Evolutionary conservation across 2,113 vertebrate genomes (phyloP).

Genomic region (Scophthalmus maximus): DNA sequence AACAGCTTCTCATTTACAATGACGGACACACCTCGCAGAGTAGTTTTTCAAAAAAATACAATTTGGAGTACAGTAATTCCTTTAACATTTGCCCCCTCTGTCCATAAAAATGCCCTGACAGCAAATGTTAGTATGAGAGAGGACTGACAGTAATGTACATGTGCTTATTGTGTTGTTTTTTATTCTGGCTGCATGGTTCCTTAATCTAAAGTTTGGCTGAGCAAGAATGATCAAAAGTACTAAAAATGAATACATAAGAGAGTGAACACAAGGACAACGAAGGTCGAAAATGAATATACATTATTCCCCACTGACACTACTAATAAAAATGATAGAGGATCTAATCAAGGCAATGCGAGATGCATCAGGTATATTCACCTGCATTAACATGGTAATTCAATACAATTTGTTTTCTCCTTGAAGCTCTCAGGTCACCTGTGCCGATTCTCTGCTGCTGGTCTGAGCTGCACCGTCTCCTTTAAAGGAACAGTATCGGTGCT

Average conservation of each 20-base stretch:
- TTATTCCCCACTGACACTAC: background rate
- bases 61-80: no score
- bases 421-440: slow-evolving; percentile 1
- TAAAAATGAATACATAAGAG: slow-evolving; percentile 29
- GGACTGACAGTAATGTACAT: background rate
- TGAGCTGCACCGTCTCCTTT: background rate
- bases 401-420: slow-evolving; percentile 52
- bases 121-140: no score
- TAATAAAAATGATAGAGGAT: slow-evolving; percentile 40
- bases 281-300: slow-evolving; percentile 52
- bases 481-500: background rate
- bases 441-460: slow-evolving; percentile 7
- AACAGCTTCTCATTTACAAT: no score
- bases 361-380: slow-evolving; percentile 46
- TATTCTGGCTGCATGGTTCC: no score
- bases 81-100: background rate
- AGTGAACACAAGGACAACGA: slow-evolving; percentile 36
- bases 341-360: slow-evolving; percentile 50
- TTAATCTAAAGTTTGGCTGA: no score
- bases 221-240: no score
- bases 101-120: background rate
- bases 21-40: no score
- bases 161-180: background rate
- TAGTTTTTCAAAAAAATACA: no score
- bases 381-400: slow-evolving; percentile 37